Conservation (phyloP, 2,113 vertebrate genomes). For the Cichladusa arquata region DNA sequence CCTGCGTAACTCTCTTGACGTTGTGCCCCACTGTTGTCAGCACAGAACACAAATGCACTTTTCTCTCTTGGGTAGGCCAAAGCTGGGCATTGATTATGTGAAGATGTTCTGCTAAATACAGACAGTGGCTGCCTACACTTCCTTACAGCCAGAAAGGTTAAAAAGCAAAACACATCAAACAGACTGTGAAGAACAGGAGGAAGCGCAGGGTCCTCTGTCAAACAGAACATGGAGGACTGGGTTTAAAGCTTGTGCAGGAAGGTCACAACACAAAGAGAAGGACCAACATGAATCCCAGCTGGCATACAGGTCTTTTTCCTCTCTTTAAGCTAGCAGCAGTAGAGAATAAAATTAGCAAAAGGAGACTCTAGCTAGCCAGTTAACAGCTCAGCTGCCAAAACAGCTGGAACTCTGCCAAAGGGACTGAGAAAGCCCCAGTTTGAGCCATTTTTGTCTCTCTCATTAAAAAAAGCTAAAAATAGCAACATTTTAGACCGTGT, state of each 20-base stretch:
- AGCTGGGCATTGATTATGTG: background rate
- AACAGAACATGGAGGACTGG: background rate
- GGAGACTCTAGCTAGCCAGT: background rate
- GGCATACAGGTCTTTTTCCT: background rate
- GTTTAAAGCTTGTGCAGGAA: background rate
- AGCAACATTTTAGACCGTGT: background rate
- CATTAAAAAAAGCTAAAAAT: slow-evolving; percentile 53
- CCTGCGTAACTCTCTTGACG: background rate
- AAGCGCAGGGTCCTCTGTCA: background rate
- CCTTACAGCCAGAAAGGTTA: background rate
- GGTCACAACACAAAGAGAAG: background rate
- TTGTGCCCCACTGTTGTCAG: background rate
- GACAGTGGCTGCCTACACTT: background rate
- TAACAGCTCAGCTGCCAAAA: background rate
- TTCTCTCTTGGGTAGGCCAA: background rate
- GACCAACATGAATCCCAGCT: background rate
- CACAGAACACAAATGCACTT: background rate
- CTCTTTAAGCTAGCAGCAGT: background rate
- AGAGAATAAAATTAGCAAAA: background rate
- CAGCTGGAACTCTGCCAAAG: background rate
- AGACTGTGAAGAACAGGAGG: background rate
- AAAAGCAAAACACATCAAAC: background rate
- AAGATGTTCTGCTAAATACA: background rate
- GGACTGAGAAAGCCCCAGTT: background rate
- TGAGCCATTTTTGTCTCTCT: background rate